Evolutionary conservation across 2,113 vertebrate genomes (phyloP), one percentile per base, ranked within the genome.

Genomic region (Lepus timidus): DNA sequence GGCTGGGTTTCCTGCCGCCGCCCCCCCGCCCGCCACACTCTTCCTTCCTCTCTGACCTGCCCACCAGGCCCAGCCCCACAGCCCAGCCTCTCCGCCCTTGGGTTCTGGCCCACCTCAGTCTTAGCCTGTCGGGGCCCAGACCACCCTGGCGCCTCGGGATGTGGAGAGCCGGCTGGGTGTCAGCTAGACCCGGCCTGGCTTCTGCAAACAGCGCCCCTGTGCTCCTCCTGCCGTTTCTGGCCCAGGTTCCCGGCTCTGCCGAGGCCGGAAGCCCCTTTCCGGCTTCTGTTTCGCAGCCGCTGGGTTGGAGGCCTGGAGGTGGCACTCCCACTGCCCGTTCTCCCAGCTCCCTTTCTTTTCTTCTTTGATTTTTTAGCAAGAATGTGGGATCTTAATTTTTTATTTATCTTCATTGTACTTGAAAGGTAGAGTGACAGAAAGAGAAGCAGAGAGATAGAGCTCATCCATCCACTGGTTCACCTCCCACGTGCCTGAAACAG

Each of bases 201-300:
- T 71, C 0, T 0, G 58, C 44, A 23, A 62, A 58, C 36, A 87
- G 65, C 0, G n/a, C 64, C 61, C 55, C 49, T 31, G 58, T 79
- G 33, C 25, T 49, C 62, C 65, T 39, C 70, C 55, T 8, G 31
- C 85, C 16, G 9, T 86, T 93, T 75, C 78, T 76, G 92, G 85
- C 90, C 92, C 74, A 44, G 64, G 82, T 68, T 90, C 96, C 87
- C 75, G 76, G 61, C 70, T 96, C 78, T 76, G 68, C 85, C 6
- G 61, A 94, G 97, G 97, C 95, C 97, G 97, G 96, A 97, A 97
- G 95, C 95, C 85, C 51, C 36, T 88, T 97, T 96, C 97, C 85
- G 67, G 92, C 96, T 97, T 96, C 97, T 97, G 95, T 97, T 96
- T 39, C 88, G 44, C 65, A 76, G 95, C 73, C 83, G 62, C 96